A percentile compares a stretch with the other conserved stretches of the same genome.
Conservation (phyloP, 2,888 invertebrate genomes). For the Deilephila porcellus region DNA sequence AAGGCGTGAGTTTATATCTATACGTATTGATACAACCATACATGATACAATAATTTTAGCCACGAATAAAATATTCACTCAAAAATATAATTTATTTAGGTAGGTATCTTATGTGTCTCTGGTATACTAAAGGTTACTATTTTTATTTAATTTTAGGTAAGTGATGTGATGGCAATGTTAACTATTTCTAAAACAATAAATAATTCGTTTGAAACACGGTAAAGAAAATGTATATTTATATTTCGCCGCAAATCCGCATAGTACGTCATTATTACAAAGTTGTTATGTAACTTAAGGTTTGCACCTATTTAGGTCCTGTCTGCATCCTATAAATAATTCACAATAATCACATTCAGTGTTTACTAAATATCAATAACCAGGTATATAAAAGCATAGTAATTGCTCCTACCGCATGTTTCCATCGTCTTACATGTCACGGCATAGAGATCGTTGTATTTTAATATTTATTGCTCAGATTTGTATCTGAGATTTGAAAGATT, state of each 20-base stretch:
- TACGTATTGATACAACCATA: too few species aligned
- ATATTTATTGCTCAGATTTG: not conserved
- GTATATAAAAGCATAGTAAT: constrained; percentile 17
- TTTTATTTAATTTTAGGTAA: too few species aligned
- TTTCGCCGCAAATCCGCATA: not conserved
- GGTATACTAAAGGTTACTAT: too few species aligned
- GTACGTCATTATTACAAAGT: not conserved
- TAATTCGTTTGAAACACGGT: too few species aligned
- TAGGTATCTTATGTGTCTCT: too few species aligned
- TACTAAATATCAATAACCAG: not conserved
- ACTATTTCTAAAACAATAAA: too few species aligned
- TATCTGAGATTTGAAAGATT: too few species aligned
- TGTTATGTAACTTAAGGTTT: not conserved
- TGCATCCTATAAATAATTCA: not conserved
- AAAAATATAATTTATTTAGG: too few species aligned
- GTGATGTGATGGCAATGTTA: too few species aligned
- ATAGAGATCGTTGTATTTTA: not conserved
- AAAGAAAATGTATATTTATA: not conserved
- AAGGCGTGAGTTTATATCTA: too few species aligned
- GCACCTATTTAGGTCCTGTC: not conserved
- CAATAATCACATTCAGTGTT: constrained; percentile 1
- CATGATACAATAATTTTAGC: too few species aligned
- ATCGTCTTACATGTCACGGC: not conserved
- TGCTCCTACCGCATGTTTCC: not conserved
- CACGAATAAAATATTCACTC: too few species aligned